Percentiles rank a stretch among this genome's conserved stretches.
Conservation (phyloP, 2,888 invertebrate genomes). For the Blomia tropicalis region DNA sequence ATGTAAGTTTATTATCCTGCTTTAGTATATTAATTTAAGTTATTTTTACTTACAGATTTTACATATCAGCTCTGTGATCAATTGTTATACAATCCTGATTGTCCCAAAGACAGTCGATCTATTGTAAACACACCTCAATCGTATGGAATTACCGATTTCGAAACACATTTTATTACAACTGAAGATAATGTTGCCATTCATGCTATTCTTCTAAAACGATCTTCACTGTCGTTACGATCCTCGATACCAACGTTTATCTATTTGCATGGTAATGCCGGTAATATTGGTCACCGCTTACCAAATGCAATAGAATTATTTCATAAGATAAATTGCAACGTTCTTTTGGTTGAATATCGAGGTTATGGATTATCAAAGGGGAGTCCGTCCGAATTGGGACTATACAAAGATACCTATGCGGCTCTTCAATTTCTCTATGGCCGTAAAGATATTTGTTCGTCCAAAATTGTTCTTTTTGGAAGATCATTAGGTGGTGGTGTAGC, state of each 20-base stretch:
- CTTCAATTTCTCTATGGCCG: constrained; percentile 65
- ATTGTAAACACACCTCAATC: constrained; percentile 72
- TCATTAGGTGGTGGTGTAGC: constrained; percentile 76
- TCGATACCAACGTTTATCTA: constrained; percentile 63
- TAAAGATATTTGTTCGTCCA: constrained; percentile 62
- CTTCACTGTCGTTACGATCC: constrained; percentile 25
- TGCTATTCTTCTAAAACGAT: constrained; percentile 37
- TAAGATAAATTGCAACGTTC: constrained; percentile 62
- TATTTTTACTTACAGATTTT: no score
- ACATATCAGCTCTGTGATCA: no score
- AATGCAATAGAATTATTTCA: constrained; percentile 73
- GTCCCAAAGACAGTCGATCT: constrained; percentile 69
- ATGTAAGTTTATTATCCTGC: no score
- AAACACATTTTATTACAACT: constrained; percentile 27
- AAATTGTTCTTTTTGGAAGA: constrained; percentile 75
- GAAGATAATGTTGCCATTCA: constrained; percentile 36
- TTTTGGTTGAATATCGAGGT: constrained; percentile 86
- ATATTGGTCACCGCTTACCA: constrained; percentile 77
- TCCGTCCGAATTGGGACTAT: constrained; percentile 65
- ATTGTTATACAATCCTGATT: constrained; percentile 71
- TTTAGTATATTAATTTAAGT: no score
- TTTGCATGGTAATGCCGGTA: constrained; percentile 91
- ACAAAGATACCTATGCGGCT: constrained; percentile 68
- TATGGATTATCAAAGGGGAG: constrained; percentile 75
- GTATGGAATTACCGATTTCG: constrained; percentile 51